Evolutionary conservation across 2,113 vertebrate genomes (phyloP), one percentile per base, ranked within the genome.

Genomic region (Corydoras sp.): DNA sequence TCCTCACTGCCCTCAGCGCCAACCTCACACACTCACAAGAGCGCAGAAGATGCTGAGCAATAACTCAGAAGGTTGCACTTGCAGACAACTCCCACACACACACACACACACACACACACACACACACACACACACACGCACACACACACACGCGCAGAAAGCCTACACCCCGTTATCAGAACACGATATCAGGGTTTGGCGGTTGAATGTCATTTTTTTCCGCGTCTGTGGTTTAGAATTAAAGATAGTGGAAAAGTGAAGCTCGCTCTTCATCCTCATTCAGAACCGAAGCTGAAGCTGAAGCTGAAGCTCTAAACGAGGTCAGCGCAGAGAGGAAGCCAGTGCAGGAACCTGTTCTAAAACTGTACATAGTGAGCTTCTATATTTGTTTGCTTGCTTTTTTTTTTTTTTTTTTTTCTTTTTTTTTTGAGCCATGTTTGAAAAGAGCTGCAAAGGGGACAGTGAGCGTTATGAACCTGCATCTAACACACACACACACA

Each of bases 11-110:
- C 65, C 48, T 58, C 30, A 13, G 30, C 10, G 4, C 10, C 5
- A 70, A n/a, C 58, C 32, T 71, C 56, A 7, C 6, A n/a, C 12
- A 55, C 68, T 63, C 32, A 24, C 18, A 3, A 62, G 9, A 32
- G 9, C 72, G n/a, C 6, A n/a, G 18, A 59, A 3, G 9, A 31
- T 58, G 13, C 71, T 6, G 49, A 68, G 67, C 49, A 49, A 60
- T 68, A 76, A 76, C 58, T 67, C 5, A 67, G 29, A 5, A 56
- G 53, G 35, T 8, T 10, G 50, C 11, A 15, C 35, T 24, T 15
- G 48, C 48, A 29, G 12, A 61, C 5, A 62, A 75, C 67, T 11
- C 74, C 14, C 71, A 24, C 12, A 35, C 10, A 61, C 31, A 29
- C 53, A 3, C 43, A 65, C 29, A 70, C 64, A 9, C 54, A 62